These are phyloP conservation scores for Pollenia labialis DNA, from an alignment of 2,888 invertebrate species.

Conservation along the genomic window DNA sequence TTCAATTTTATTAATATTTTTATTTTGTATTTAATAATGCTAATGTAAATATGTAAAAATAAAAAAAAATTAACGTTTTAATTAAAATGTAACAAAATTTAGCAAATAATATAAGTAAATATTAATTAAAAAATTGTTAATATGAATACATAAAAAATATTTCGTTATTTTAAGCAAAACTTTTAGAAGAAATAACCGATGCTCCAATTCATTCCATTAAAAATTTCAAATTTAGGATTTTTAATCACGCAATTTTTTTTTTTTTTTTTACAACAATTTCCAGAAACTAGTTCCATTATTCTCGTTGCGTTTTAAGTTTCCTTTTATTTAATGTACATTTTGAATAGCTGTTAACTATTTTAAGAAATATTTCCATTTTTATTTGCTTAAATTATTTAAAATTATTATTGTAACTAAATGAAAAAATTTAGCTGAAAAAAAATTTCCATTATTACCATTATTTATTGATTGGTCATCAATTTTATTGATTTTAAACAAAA, in stretches of 20 bases:
- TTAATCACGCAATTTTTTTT: too few species aligned
- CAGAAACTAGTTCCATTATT: too few species aligned
- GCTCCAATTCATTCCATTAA: too few species aligned
- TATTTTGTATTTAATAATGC: conserved; percentile 11
- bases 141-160: too few species aligned
- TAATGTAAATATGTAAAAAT: background rate
- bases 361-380: background rate
- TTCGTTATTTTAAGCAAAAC: too few species aligned
- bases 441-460: conserved; percentile 27
- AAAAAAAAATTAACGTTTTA: conserved; percentile 3
- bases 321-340: too few species aligned
- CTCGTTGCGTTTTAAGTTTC: too few species aligned
- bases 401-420: background rate
- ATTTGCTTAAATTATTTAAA: background rate
- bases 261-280: too few species aligned
- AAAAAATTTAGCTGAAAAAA: background rate
- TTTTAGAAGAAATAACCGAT: too few species aligned
- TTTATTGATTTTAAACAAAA: conserved; percentile 63
- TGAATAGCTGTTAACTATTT: background rate
- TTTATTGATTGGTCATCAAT: conserved; percentile 62
- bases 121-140: background rate
- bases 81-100: background rate
- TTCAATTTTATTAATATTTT: background rate
- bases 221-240: too few species aligned
- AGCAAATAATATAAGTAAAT: background rate